phyloP scores from a whole-genome alignment of 2,797 vertebrate species.

The Sebastiscus tertius region DNA sequence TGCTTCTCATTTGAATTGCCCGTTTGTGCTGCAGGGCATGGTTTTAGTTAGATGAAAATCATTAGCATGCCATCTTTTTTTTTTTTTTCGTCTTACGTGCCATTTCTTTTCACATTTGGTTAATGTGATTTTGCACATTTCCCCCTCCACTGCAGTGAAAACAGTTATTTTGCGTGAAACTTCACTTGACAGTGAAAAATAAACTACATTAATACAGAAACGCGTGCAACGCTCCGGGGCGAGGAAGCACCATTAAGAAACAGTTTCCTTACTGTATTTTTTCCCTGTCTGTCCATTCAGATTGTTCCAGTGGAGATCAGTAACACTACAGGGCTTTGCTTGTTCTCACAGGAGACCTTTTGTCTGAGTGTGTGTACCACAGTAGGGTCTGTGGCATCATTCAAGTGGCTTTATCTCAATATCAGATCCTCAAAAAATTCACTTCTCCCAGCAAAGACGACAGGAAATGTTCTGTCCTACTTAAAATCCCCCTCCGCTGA shows the following conservation, averaged over 20 bases:
- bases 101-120: neutral
- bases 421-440: neutral
- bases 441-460: neutral
- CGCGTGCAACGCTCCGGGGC: neutral
- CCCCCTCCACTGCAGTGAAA: neutral
- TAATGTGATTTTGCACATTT: neutral
- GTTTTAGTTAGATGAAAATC: neutral
- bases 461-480: neutral
- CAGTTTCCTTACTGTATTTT: neutral
- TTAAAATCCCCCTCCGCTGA: neutral
- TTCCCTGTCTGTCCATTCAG: neutral
- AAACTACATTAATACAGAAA: neutral
- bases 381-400: too few relatives aligned
- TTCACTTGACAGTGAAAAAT: neutral
- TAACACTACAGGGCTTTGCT: neutral
- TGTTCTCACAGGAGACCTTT: neutral
- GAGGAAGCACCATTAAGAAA: neutral
- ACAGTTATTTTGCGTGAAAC: neutral
- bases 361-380: neutral
- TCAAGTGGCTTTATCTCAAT: neutral
- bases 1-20: neutral
- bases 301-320: neutral
- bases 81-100: neutral
- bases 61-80: neutral
- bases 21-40: constrained; percentile 3